These are phyloP conservation scores for Lordiphosa collinella DNA, from an alignment of 1,140 invertebrate genomes.

Conservation along the genomic window DNA sequence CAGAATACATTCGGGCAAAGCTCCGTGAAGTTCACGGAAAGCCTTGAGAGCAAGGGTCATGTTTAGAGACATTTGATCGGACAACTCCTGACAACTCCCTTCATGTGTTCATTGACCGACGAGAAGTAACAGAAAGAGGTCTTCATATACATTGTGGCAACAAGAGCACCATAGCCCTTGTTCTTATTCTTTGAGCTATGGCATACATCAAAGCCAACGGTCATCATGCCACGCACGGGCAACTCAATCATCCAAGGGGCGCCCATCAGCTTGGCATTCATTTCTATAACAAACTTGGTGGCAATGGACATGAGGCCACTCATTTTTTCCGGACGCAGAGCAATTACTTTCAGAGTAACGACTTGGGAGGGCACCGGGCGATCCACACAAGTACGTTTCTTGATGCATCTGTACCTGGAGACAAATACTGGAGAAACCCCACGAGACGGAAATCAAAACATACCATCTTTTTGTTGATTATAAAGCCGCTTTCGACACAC, in stretches of 20 bases:
- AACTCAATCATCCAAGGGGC: constrained; percentile 89
- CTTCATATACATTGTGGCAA: constrained; percentile 86
- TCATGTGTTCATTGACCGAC: constrained; percentile 82
- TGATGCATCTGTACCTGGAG: constrained; percentile 87
- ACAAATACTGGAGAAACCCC: no score
- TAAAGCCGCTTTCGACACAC: no score
- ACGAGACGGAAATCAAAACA: no score
- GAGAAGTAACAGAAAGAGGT: constrained; percentile 46
- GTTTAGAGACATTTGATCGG: constrained; percentile 83
- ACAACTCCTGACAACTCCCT: constrained; percentile 89
- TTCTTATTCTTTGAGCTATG: constrained; percentile 85
- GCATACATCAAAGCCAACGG: constrained; percentile 93
- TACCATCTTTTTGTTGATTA: no score
- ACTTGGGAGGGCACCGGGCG: constrained; percentile 88
- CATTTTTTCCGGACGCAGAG: constrained; percentile 79
- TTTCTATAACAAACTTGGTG: constrained; percentile 92
- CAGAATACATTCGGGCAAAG: constrained; percentile 82
- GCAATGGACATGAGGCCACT: constrained; percentile 85
- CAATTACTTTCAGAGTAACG: constrained; percentile 83
- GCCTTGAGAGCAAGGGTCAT: constrained; percentile 82
- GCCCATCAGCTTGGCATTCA: constrained; percentile 94
- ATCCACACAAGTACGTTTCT: constrained; percentile 91
- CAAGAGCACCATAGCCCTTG: constrained; percentile 87
- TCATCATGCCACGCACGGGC: constrained; percentile 87
- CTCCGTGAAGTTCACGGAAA: constrained; percentile 78